A percentile compares a stretch with the other conserved stretches of the same genome.
Evolutionary conservation across 2,888 invertebrate species (phyloP).

Genomic region (Microctonus hyperodae): DNA sequence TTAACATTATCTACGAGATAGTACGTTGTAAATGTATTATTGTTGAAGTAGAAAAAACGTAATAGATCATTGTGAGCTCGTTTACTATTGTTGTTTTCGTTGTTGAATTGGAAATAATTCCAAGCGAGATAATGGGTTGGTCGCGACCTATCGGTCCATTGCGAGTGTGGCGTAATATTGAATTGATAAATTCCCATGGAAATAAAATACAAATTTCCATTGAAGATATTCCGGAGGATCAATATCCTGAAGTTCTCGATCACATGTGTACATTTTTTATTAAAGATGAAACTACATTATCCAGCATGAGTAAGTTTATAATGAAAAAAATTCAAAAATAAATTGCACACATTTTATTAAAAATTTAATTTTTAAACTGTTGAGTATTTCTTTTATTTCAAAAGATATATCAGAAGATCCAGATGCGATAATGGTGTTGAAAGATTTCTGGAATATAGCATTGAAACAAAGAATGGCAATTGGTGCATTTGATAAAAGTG

Average conservation of each 20-base stretch:
- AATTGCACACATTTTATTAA: background rate
- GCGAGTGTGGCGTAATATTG: conserved; percentile 49
- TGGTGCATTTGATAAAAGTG: conserved; percentile 57
- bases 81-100: background rate
- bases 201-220: conserved; percentile 48
- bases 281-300: conserved; percentile 48
- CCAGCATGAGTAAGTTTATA: conserved; percentile 44
- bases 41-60: too few species aligned
- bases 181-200: conserved; percentile 42
- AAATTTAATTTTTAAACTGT: too few species aligned
- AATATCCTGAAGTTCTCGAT: conserved; percentile 49
- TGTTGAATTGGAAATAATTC: background rate
- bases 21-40: too few species aligned
- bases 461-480: conserved; percentile 54
- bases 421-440: background rate
- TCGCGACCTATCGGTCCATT: conserved; percentile 46
- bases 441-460: conserved; percentile 45
- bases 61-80: background rate
- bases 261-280: conserved; percentile 48
- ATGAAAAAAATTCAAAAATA: background rate
- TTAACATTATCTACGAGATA: too few species aligned
- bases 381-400: background rate
- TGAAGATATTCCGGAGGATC: conserved; percentile 55
- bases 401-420: conserved; percentile 21
- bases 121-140: conserved; percentile 27